phyloP scores from a whole-genome alignment of 2,113 vertebrate species.

The Apaloderma vittatum region DNA sequence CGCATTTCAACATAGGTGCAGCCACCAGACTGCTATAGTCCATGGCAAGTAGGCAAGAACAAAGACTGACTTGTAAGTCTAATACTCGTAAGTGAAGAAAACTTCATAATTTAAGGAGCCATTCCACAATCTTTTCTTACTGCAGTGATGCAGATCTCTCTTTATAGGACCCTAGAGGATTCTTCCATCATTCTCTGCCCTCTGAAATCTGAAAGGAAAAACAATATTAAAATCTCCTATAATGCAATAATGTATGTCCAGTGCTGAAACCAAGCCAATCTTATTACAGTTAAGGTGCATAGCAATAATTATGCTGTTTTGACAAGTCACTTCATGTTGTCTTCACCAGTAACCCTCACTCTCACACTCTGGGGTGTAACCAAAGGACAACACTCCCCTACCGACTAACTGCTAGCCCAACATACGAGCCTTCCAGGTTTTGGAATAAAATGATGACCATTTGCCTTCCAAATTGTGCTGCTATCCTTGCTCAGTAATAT shows the following conservation, averaged over 20 bases:
- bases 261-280: not conserved
- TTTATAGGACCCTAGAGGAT: not conserved
- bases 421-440: conserved; percentile 4
- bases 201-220: not conserved
- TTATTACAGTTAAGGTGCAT: not conserved
- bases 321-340: not conserved
- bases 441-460: conserved; percentile 14
- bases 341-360: not conserved
- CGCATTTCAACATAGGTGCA: not conserved
- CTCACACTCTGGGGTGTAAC: not conserved
- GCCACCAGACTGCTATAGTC: not conserved
- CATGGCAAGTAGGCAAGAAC: not conserved
- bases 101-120: not conserved
- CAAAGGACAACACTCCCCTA: not conserved
- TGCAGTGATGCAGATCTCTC: not conserved
- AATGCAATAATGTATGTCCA: not conserved
- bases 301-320: not conserved
- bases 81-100: not conserved
- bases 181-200: not conserved
- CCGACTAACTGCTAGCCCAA: not conserved
- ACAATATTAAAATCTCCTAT: not conserved
- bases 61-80: not conserved
- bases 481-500: not conserved
- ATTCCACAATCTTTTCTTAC: not conserved
- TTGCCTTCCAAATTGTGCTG: conserved; percentile 26